A percentile compares a stretch with the other conserved stretches of the same genome.
Evolutionary conservation across 2,888 invertebrate genomes (phyloP).

Genomic region (Resseliella maxima): DNA sequence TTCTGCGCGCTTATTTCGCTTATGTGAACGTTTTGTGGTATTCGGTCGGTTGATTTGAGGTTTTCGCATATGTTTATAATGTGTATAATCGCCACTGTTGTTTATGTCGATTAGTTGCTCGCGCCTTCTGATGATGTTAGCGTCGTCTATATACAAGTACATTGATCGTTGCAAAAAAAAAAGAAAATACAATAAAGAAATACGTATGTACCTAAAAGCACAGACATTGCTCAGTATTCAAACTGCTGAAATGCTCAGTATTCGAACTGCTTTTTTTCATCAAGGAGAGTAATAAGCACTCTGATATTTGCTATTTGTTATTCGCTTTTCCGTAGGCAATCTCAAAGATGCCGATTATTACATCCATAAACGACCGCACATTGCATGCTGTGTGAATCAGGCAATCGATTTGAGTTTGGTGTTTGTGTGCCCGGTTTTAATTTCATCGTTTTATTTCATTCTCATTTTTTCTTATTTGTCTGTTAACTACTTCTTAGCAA

Average conservation of each 20-base stretch:
- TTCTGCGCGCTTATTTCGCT: neutral
- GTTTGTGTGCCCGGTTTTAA: conserved; percentile 45
- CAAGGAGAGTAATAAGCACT: neutral
- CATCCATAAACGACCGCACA: conserved; percentile 47
- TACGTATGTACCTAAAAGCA: neutral
- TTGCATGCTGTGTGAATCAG: conserved; percentile 37
- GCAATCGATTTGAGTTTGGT: conserved; percentile 28
- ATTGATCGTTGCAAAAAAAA: neutral
- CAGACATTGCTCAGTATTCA: neutral
- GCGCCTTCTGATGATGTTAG: conserved; percentile 40
- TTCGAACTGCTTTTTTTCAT: neutral
- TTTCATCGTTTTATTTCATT: conserved; percentile 23
- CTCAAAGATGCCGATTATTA: conserved; percentile 53
- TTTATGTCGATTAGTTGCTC: neutral
- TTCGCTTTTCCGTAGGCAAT: conserved; percentile 35
- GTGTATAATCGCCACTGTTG: conserved; percentile 22
- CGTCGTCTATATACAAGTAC: neutral
- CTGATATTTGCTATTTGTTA: neutral
- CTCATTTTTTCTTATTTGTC: neutral
- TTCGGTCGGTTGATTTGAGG: conserved; percentile 45
- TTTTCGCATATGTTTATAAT: conserved; percentile 49
- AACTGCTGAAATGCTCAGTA: neutral
- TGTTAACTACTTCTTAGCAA: neutral
- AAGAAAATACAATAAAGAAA: neutral
- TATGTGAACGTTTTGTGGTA: conserved; percentile 20